Base-by-base conservation (phyloP, 2,888 invertebrate genomes). In the Andrena marginata region DNA sequence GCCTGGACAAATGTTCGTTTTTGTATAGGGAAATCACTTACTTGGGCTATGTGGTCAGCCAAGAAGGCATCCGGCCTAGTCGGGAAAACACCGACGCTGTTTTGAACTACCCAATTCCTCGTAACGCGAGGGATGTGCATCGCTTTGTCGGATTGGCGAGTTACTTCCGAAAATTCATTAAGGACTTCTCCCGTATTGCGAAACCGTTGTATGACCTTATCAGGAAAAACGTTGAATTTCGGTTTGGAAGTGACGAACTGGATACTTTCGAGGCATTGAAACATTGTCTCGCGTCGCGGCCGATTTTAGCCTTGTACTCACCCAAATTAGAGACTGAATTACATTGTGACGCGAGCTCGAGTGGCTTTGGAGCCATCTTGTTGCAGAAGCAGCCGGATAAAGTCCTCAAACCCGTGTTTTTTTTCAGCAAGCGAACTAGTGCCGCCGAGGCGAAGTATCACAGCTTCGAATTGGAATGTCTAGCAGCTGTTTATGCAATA, bases 381-480 rank as follows among this genome's bases (percentile, higher is more conserved):
- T 16, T 67, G 1, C 49, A 67, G n/a, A 49, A 51, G n/a, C 31
- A n/a, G 7, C 2, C 6, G 3, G 49, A 49, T 8, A 29, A 31
- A 2, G 16, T n/a, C 8, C 54, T 51, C 0, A 6, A 33, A 5
- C 54, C 54, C 2, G n/a, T 54, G 2, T n/a, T 7, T n/a, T 68
- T 54, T 7, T 54, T 31, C 20, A 54, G 54, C 20, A 3, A 31
- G 0, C n/a, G 33, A n/a, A n/a, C n/a, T 20, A 2, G 33, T 54
- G n/a, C 31, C 20, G 3, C 10, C n/a, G 68, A 68, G 20, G 4
- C 31, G 2, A 29, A n/a, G 31, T 68, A 68, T 29, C 33, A 51
- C 10, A 42, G 20, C 1, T 64, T 23, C 13, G 68, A 93, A 70
- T 68, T 93, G 13, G 92, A 93, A 62, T 81, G 86, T 0, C 69